Evolutionary conservation across 2,797 vertebrate species (phyloP), one percentile per base, ranked within the genome.

Genomic region (Podargus strigoides): DNA sequence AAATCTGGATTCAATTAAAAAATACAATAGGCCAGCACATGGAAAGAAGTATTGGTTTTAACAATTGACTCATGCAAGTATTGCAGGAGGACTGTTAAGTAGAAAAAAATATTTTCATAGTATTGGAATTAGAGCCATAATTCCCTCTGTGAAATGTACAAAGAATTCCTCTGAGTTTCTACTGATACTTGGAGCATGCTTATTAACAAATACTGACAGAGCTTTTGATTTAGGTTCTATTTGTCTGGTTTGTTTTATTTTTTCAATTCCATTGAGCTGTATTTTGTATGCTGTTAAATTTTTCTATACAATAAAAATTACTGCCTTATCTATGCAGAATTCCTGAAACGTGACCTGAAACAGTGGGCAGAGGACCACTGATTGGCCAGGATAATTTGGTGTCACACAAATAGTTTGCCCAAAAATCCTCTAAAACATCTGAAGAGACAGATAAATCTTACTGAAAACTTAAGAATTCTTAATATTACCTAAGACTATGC

Each of bases 11-110:
- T 86, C 42, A 90, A 55, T 92, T 91, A 90, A 90, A 83, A 96
- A 95, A 77, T 76, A 64, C 36, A 90, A 59, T 77, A 88, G 17
- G 21, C 8, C 19, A 93, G 41, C 36, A 77, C 16, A 66, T 0
- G 2, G 24, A 95, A 93, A 87, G 90, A 92, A 86, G 16, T 28
- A 93, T 75, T 87, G 79, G 91, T 90, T 96, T 95, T 93, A 88
- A 72, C 24, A 88, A 58, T 24, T 88, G 60, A 69, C 28, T 87
- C 52, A 42, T 36, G 39, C 37, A 93, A 83, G 16, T 72, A 56
- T n/a, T 85, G 26, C 27, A 85, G 14, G n/a, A 93, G 17, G 74
- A 87, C 37, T 76, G 18, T 52, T 75, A 94, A 74, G 32, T 18
- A 59, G 7, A 22, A 80, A 91, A 94, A 94, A 75, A 49, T 46